These are phyloP conservation scores for Ptiloglossa arizonensis DNA, from an alignment of 1,140 invertebrate species.

Conservation along the genomic window DNA sequence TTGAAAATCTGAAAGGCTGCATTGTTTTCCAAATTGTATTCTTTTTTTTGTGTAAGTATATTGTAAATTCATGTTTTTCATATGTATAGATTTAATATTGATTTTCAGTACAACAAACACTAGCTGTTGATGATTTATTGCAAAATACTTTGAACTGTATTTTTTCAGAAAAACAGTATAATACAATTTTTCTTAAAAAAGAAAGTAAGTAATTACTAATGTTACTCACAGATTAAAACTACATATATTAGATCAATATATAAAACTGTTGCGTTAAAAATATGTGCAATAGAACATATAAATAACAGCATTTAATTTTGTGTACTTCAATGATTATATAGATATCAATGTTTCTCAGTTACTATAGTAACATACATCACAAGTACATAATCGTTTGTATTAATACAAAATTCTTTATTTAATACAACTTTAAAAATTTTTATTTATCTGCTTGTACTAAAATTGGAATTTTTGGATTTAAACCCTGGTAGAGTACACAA, in stretches of 20 bases:
- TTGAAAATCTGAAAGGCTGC: constrained; percentile 88
- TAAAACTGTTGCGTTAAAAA: constrained; percentile 3
- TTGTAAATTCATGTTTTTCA: constrained; percentile 82
- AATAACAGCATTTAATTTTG: background rate
- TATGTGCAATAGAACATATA: background rate
- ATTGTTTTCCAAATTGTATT: constrained; percentile 86
- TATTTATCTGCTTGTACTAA: constrained; percentile 65
- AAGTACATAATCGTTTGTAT: background rate
- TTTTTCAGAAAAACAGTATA: background rate
- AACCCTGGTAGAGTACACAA: constrained; percentile 64
- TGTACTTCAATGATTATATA: background rate
- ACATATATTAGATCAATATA: background rate
- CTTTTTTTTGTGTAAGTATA: constrained; percentile 87
- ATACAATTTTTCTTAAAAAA: background rate
- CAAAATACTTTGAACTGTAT: background rate
- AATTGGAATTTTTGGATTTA: constrained; percentile 71
- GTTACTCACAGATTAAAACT: background rate
- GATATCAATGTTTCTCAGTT: constrained; percentile 17
- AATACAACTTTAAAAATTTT: constrained; percentile 7
- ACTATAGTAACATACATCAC: constrained; percentile 48
- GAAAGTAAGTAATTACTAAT: background rate
- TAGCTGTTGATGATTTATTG: background rate
- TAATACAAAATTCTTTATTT: background rate
- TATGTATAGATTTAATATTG: background rate
- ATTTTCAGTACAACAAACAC: background rate